These are phyloP conservation scores for Eumeta japonica DNA, from an alignment of 1,140 invertebrate species.

Conservation along the genomic window DNA sequence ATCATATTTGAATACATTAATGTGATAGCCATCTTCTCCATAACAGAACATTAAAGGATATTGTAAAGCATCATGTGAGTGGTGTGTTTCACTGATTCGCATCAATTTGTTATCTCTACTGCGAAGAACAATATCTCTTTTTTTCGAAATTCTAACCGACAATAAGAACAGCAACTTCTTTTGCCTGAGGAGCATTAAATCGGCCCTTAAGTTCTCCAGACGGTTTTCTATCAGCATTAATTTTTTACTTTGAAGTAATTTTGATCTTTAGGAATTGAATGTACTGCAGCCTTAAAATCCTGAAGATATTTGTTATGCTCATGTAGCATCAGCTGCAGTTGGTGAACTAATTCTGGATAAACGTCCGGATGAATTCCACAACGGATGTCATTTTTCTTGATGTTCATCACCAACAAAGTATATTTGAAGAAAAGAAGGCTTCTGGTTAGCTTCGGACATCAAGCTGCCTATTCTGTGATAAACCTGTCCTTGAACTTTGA, in stretches of 20 bases:
- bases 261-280: slow-evolving; percentile 18
- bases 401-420: slow-evolving; percentile 15
- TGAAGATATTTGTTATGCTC: slow-evolving; percentile 14
- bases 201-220: slow-evolving; percentile 23
- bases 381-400: slow-evolving; percentile 13
- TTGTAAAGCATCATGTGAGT: slow-evolving; percentile 34
- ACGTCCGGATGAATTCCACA: slow-evolving; percentile 14
- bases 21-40: slow-evolving; percentile 18
- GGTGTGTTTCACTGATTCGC: slow-evolving; percentile 22
- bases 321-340: slow-evolving; percentile 16
- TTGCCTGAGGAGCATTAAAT: slow-evolving; percentile 29
- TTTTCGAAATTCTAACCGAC: slow-evolving; percentile 24
- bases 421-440: slow-evolving; percentile 13
- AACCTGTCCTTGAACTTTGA: slow-evolving; percentile 14
- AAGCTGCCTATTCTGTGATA: slow-evolving; percentile 14
- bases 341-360: slow-evolving; percentile 19
- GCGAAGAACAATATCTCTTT: slow-evolving; percentile 20
- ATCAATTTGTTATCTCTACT: slow-evolving; percentile 17
- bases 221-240: slow-evolving; percentile 28
- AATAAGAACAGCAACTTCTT: slow-evolving; percentile 33
- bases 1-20: slow-evolving; percentile 19
- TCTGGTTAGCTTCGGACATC: slow-evolving; percentile 12
- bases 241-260: slow-evolving; percentile 24
- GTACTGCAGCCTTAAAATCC: no score
- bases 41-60: slow-evolving; percentile 28